These are phyloP conservation scores for Prionailurus viverrinus DNA, from an alignment of 2,113 vertebrate species.

Conservation along the genomic window DNA sequence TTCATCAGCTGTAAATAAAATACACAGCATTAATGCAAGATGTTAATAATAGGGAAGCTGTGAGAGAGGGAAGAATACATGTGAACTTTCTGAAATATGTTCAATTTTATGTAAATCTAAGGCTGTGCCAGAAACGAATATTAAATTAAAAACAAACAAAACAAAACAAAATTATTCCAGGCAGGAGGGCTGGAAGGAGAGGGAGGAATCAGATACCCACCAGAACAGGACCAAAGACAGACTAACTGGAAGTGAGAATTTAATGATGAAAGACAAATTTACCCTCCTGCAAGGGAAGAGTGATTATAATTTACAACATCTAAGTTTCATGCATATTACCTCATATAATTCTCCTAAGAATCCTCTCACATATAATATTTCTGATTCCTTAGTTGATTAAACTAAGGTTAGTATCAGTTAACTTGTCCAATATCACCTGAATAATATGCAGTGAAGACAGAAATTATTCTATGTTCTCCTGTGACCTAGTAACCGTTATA, in stretches of 20 bases:
- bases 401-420: not conserved
- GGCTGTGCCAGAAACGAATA: not conserved
- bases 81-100: not conserved
- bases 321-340: not conserved
- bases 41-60: not conserved
- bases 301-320: not conserved
- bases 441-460: not conserved
- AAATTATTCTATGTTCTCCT: not conserved
- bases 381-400: not conserved
- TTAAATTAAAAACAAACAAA: not conserved
- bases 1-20: not conserved
- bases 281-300: not conserved
- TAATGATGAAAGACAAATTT: not conserved
- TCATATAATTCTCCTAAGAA: not conserved
- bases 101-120: not conserved
- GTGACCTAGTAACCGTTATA: not conserved
- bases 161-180: not conserved
- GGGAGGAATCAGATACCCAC: not conserved
- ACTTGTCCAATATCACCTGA: not conserved
- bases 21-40: not conserved
- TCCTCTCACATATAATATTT: not conserved
- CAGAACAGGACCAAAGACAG: not conserved
- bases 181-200: not conserved
- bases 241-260: not conserved
- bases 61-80: not conserved